Base-by-base conservation (phyloP, 2,113 vertebrate genomes). In the Poeciliopsis prolifica region DNA sequence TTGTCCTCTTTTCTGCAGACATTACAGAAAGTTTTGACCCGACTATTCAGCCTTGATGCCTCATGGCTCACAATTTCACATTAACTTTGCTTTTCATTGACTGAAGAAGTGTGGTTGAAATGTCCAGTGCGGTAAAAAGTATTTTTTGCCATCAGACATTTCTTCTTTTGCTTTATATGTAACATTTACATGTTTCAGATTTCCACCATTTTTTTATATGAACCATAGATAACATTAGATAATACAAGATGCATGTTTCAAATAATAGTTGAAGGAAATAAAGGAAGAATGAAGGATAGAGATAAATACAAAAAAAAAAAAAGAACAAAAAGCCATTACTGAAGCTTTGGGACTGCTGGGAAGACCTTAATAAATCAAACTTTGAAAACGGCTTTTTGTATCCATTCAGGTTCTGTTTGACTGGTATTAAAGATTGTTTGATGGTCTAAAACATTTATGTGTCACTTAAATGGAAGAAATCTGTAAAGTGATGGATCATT, bases 101-200 rank as follows among this genome's bases (percentile, higher is more conserved):
- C 72, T 73, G 66, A 75, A 84, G 79, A 70, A 81, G 71, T 65
- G 68, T 86, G 58, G 67, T 70, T 26, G 66, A 74, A 73, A 71
- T 58, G n/a, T 66, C 48, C 48, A 51, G 48, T 5, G 19, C 48
- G 22, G 15, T 51, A 51, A 22, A 51, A 51, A 51, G 48, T 8
- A 51, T 8, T 22, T 48, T 51, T 19, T 51, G 15, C 48, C 19
- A 17, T 51, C 22, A 51, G 14, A 54, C 6, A 24, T 54, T 24
- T 54, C 7, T 54, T n/a, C 51, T 35, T 10, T 35, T 54, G 22
- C 51, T 54, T 22, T 51, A n/a, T 54, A 3, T 24, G 8, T 24
- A 54, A 54, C 22, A 24, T 58, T n/a, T n/a, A n/a, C 7, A 58
- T 58, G 44, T 19, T 48, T 48, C 44, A 58, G 2, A 19, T 22